These are phyloP conservation scores for Unio pictorum DNA, from an alignment of 2,888 invertebrate genomes.

Conservation along the genomic window DNA sequence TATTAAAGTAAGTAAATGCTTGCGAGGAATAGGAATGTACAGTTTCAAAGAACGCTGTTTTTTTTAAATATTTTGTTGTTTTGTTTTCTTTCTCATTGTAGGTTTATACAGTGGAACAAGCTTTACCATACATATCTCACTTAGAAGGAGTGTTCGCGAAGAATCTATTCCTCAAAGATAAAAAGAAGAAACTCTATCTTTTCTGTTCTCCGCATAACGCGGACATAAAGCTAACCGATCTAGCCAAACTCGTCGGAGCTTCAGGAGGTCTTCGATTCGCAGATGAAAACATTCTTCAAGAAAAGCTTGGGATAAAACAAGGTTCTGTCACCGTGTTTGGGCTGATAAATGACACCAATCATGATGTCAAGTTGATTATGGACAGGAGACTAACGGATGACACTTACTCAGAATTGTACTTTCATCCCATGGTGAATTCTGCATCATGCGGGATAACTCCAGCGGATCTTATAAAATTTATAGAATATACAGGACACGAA, in stretches of 20 bases:
- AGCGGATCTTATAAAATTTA: slow-evolving; percentile 52
- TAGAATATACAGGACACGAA: slow-evolving; percentile 51
- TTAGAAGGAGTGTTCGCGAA: slow-evolving; percentile 66
- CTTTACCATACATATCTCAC: slow-evolving; percentile 59
- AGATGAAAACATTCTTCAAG: slow-evolving; percentile 59
- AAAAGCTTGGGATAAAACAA: slow-evolving; percentile 67
- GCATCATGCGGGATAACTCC: slow-evolving; percentile 56
- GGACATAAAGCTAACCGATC: slow-evolving; percentile 63
- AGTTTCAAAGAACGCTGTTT: not conserved
- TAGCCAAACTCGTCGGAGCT: slow-evolving; percentile 63
- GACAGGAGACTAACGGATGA: slow-evolving; percentile 55
- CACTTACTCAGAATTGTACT: slow-evolving; percentile 53
- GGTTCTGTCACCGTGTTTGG: slow-evolving; percentile 70
- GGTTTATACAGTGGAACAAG: slow-evolving; percentile 71
- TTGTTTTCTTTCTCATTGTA: slow-evolving; percentile 28
- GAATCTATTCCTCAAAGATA: slow-evolving; percentile 70
- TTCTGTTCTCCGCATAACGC: slow-evolving; percentile 66
- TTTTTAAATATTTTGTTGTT: not conserved
- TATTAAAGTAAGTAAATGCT: not conserved
- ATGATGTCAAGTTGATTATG: slow-evolving; percentile 62
- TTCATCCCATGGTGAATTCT: slow-evolving; percentile 69
- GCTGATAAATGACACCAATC: slow-evolving; percentile 64
- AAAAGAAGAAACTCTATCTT: slow-evolving; percentile 68
- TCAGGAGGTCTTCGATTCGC: slow-evolving; percentile 68
- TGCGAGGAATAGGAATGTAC: not conserved